Base-by-base conservation (phyloP, 2,113 vertebrate genomes). In the Ailuropoda melanoleuca region DNA sequence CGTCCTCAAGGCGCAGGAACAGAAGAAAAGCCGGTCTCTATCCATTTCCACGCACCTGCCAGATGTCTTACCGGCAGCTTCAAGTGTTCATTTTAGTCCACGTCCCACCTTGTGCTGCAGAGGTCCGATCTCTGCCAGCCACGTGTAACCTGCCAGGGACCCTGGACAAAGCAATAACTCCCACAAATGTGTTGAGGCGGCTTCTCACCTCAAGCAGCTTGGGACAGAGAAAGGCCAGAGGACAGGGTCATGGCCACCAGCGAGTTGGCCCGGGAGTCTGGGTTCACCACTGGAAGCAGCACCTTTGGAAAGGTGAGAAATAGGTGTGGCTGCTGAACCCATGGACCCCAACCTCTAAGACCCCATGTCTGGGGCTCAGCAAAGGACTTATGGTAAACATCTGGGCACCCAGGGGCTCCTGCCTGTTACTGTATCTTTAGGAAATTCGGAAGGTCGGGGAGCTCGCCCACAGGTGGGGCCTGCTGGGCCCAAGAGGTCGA, bases 291-390 rank as follows among this genome's bases (percentile, higher is more conserved):
- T 39, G 2, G 37, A 10, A 78, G 70, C 77, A 8, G n/a, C n/a
- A 4, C 6, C n/a, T 64, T 29, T 12, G 15, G 9, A 39, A 26
- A 29, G 34, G 9, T 23, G 34, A 58, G 81, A 43, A 48, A 3
- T 37, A 18, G 21, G 58, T 31, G 43, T 37, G 82, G 46, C 17
- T 21, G 11, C 56, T 2, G 5, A 37, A 34, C 62, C 50, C 23
- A 0, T 12, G 29, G 84, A 26, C 39, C 12, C 19, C 13, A 46
- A 18, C 46, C 29, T 13, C 39, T 7, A 9, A 39, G 62, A 19
- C 64, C 21, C 34, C 0, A 0, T 0, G 37, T 46, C 62, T 58
- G 37, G 26, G 29, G 11, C 72, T 48, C 29, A 0, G 75, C 37
- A 3, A 58, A 60, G 55, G 80, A 10, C 8, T 29, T 29, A 9